Evolutionary conservation across 2,888 invertebrate genomes (phyloP).

Genomic region (Agonopterix subpropinquella): DNA sequence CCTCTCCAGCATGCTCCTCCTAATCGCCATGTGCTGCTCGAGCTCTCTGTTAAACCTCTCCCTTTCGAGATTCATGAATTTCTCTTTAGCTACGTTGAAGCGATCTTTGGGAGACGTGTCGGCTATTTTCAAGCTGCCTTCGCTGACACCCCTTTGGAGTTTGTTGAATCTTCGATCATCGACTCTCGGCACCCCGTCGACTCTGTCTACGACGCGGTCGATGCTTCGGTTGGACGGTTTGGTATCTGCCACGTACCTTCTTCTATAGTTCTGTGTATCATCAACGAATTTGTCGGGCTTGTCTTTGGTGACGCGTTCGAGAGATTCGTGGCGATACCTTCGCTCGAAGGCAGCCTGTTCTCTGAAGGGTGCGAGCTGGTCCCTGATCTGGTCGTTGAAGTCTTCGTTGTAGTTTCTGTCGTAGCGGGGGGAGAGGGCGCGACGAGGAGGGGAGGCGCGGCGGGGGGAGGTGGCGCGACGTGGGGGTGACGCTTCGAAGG

Average conservation of each 20-base stretch:
- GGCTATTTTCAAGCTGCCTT: slow-evolving; percentile 61
- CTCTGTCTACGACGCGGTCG: slow-evolving; percentile 64
- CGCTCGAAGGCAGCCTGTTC: slow-evolving; percentile 55
- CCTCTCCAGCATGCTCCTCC: slow-evolving; percentile 68
- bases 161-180: slow-evolving; percentile 67
- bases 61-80: slow-evolving; percentile 86
- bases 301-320: slow-evolving; percentile 49
- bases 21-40: slow-evolving; percentile 68
- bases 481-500: slow-evolving; percentile 66
- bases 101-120: slow-evolving; percentile 82
- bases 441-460: slow-evolving; percentile 30
- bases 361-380: slow-evolving; percentile 57
- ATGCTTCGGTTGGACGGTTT: slow-evolving; percentile 65
- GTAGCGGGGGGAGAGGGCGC: slow-evolving; percentile 33
- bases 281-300: slow-evolving; percentile 56
- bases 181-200: slow-evolving; percentile 44
- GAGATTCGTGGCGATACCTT: slow-evolving; percentile 62
- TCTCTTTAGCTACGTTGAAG: slow-evolving; percentile 91
- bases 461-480: slow-evolving; percentile 35
- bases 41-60: slow-evolving; percentile 78
- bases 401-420: slow-evolving; percentile 32
- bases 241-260: slow-evolving; percentile 67
- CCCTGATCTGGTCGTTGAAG: slow-evolving; percentile 40
- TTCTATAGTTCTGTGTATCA: slow-evolving; percentile 54
- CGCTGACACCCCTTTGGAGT: slow-evolving; percentile 58